A percentile compares a stretch with the other conserved stretches of the same genome.
These are phyloP conservation scores for Tenthredo livida DNA, from an alignment of 2,888 invertebrate species.

Conservation along the genomic window DNA sequence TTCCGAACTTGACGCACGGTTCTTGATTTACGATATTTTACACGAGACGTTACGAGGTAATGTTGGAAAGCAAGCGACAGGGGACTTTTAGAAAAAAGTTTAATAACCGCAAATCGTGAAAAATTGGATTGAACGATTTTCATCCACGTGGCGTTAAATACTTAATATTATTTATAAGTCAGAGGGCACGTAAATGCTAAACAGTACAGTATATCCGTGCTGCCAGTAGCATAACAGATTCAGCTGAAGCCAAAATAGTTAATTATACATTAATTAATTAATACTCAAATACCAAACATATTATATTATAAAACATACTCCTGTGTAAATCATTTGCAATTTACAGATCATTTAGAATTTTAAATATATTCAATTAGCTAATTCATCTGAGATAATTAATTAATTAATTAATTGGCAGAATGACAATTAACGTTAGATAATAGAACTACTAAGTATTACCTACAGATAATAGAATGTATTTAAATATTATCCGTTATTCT, in stretches of 20 bases:
- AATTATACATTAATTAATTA: conserved; percentile 59
- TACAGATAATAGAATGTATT: conserved; percentile 65
- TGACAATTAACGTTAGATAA: conserved; percentile 55
- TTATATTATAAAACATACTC: conserved; percentile 65
- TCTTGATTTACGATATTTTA: conserved; percentile 46
- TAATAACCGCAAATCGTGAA: conserved; percentile 56
- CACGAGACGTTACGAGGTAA: conserved; percentile 48
- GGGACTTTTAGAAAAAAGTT: conserved; percentile 57
- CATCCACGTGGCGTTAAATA: conserved; percentile 36
- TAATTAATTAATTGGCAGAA: conserved; percentile 65
- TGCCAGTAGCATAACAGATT: conserved; percentile 71
- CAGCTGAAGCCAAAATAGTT: conserved; percentile 70
- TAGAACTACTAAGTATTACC: conserved; percentile 51
- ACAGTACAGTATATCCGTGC: conserved; percentile 69
- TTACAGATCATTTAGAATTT: conserved; percentile 69
- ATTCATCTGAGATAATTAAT: conserved; percentile 69
- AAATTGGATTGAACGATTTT: conserved; percentile 40
- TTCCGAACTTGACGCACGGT: conserved; percentile 34
- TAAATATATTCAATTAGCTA: conserved; percentile 71
- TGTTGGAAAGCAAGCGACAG: conserved; percentile 57
- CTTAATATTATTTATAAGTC: conserved; percentile 47
- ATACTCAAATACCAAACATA: conserved; percentile 57
- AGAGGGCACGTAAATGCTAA: conserved; percentile 57
- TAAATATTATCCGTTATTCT: conserved; percentile 70
- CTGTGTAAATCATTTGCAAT: conserved; percentile 70